Base-by-base conservation (phyloP, 2,888 invertebrate genomes). In the Protophormia terraenovae region DNA sequence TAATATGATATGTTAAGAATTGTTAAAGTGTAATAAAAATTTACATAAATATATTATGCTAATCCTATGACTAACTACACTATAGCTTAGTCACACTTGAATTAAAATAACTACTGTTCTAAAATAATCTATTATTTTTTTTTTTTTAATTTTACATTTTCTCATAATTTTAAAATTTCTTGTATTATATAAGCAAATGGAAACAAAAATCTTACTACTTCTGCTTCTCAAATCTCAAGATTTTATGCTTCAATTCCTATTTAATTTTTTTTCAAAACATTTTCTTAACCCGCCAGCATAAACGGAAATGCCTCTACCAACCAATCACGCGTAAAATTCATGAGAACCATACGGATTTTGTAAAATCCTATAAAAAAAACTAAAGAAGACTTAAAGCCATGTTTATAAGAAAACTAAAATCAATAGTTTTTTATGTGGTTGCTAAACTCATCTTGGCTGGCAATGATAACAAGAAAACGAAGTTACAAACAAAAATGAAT, bases 221-320 rank as follows among this genome's bases (percentile, higher is more conserved):
- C n/a, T n/a, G n/a, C n/a, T n/a, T n/a, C n/a, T n/a, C 50, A 72
- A 60, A 62, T 24, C 24, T 19, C 29, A 53, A 53, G 7, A 45
- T 64, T 53, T 79, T 83, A 79, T 79, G 79, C 75, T 79, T 79
- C 53, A 75, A 35, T 79, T 78, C 47, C 41, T 60, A n/a, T 73
- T 38, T n/a, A 72, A 64, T 53, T 78, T 71, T 16, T 53, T 24
- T 27, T 27, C 5, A 29, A 67, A 67, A 22, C n/a, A 50, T 27
- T 50, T 16, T 29, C 22, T 41, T 71, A 50, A 55, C 53, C 79
- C 75, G 69, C 32, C 32, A 67, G 83, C 83, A 79, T 69, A 83
- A 83, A 79, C 83, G 83, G 83, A 83, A 83, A 83, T 83, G 75
- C 83, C 79, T 83, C 62, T 64, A 69, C 62, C 6, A 79, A 47